Conservation (phyloP, 2,797 vertebrate genomes). For the Limosa lapponica region DNA sequence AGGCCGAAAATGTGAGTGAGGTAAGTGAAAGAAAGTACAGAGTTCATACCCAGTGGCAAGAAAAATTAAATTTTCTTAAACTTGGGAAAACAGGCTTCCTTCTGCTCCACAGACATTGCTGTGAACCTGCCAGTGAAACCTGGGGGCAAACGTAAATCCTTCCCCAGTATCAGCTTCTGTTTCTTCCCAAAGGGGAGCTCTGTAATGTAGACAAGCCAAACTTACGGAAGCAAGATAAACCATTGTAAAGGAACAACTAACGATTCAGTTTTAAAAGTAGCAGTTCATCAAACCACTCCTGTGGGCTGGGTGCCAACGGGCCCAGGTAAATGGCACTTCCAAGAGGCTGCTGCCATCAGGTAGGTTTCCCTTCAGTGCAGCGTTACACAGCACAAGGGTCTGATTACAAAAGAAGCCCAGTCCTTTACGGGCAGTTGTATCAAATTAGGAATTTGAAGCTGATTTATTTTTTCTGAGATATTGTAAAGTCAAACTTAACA, state of each 20-base stretch:
- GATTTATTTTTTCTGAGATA: constrained; percentile 49
- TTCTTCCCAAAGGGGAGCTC: not conserved
- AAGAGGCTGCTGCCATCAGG: not conserved
- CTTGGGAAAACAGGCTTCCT: not conserved
- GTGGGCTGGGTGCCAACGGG: not conserved
- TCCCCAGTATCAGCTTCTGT: not conserved
- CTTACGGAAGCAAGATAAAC: constrained; percentile 11
- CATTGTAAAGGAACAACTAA: not conserved
- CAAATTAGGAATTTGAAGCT: constrained; percentile 16
- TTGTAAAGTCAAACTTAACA: constrained; percentile 64
- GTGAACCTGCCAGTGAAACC: not conserved
- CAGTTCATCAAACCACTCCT: not conserved
- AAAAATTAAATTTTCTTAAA: not conserved
- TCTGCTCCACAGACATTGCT: not conserved
- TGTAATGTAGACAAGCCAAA: not conserved
- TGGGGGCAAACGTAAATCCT: not conserved
- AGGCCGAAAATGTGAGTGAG: not conserved
- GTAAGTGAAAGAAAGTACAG: not conserved
- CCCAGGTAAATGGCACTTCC: constrained; percentile 10
- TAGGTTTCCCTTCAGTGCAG: not conserved
- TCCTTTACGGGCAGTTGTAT: not conserved
- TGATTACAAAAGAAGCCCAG: constrained; percentile 42
- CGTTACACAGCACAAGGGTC: not conserved
- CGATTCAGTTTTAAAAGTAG: not conserved
- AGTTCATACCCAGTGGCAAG: not conserved